Evolutionary conservation across 1,140 invertebrate species (phyloP).

Genomic region (Triops cancriformis): DNA sequence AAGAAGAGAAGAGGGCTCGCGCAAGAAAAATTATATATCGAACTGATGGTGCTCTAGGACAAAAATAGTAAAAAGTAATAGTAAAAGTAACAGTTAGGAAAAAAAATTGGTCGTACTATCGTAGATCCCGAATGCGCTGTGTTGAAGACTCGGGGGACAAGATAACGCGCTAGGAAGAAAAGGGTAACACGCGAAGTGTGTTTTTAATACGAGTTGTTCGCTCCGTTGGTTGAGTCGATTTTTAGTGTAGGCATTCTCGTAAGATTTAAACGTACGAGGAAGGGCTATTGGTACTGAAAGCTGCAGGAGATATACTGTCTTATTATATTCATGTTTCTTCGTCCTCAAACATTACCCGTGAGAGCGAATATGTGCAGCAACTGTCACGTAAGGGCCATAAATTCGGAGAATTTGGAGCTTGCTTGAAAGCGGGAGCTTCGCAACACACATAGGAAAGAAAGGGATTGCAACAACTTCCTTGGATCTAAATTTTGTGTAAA

Average conservation of each 20-base stretch:
- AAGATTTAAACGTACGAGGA: neutral
- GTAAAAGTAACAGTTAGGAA: too few species aligned
- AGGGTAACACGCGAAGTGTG: too few species aligned
- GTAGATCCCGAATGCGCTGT: too few species aligned
- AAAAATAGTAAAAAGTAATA: too few species aligned
- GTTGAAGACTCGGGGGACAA: too few species aligned
- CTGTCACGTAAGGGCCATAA: conserved; percentile 1
- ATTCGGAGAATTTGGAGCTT: neutral
- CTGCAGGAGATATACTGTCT: neutral
- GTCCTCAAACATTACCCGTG: conserved; percentile 3
- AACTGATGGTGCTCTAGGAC: too few species aligned
- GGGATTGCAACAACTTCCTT: neutral
- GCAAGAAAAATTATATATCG: too few species aligned
- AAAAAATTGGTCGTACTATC: too few species aligned
- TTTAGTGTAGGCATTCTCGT: neutral
- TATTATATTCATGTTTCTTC: conserved; percentile 7
- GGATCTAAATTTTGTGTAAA: too few species aligned
- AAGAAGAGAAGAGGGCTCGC: neutral
- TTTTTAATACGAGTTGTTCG: neutral
- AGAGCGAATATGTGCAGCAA: neutral
- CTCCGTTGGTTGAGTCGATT: neutral
- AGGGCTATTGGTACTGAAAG: neutral
- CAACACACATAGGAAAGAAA: neutral
- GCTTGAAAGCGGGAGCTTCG: neutral
- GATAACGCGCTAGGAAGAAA: too few species aligned